These are phyloP conservation scores for Zaprionus bogoriensis DNA, from an alignment of 2,888 invertebrate genomes.

Conservation along the genomic window DNA sequence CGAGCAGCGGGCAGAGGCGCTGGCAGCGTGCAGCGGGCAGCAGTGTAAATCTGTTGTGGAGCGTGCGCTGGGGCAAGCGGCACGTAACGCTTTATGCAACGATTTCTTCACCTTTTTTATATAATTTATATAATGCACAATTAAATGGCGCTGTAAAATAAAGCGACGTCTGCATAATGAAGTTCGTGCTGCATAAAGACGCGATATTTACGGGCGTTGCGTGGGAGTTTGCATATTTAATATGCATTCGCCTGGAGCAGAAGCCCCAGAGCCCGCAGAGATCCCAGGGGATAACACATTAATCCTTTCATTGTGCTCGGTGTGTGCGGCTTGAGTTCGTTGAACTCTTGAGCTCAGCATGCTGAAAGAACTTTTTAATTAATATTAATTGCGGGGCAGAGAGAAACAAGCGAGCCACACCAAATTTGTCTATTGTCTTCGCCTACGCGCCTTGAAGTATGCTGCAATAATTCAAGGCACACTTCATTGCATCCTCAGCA, in stretches of 20 bases:
- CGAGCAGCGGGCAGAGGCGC: not conserved
- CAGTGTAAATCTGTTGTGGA: slow-evolving; percentile 25
- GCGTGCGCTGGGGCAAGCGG: slow-evolving; percentile 11
- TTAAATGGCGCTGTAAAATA: slow-evolving; percentile 25
- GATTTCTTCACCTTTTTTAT: slow-evolving; percentile 49
- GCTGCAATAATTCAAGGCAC: slow-evolving; percentile 27
- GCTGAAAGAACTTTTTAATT: slow-evolving; percentile 61
- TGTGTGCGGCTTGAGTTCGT: slow-evolving; percentile 15
- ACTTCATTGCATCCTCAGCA: slow-evolving; percentile 36
- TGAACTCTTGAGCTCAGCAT: slow-evolving; percentile 22
- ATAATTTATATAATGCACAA: slow-evolving; percentile 58
- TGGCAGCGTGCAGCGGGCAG: not conserved
- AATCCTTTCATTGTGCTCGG: slow-evolving; percentile 7
- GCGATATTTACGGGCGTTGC: not conserved
- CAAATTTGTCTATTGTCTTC: not conserved
- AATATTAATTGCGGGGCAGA: slow-evolving; percentile 45
- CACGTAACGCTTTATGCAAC: slow-evolving; percentile 69
- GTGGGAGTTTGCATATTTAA: not conserved
- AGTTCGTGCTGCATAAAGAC: not conserved
- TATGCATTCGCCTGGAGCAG: not conserved
- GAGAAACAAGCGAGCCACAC: slow-evolving; percentile 2
- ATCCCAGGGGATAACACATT: not conserved
- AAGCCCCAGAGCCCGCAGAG: not conserved
- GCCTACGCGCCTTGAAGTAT: slow-evolving; percentile 5
- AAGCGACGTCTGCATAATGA: not conserved